phyloP scores from a whole-genome alignment of 64 coral and sea anemone genomes.

The Montipora capricornis region DNA sequence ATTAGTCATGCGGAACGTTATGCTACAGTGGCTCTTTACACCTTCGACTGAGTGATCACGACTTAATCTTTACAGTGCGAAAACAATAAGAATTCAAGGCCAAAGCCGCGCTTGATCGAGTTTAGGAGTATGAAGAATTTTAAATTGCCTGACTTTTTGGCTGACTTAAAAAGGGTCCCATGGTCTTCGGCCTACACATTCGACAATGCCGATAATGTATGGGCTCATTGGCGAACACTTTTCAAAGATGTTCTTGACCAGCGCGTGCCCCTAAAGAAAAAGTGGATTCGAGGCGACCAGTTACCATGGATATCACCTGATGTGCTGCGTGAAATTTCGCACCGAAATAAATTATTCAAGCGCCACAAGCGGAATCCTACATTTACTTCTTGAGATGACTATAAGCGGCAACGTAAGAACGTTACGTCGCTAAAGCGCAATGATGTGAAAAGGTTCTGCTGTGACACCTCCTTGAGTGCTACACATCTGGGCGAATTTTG shows the following conservation, averaged over 20 bases:
- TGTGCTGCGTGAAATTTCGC: too few species aligned
- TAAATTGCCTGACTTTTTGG: conserved; percentile 16
- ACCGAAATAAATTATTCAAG: too few species aligned
- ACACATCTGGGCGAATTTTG: too few species aligned
- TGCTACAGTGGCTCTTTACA: conserved; percentile 50
- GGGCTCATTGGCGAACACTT: conserved; percentile 47
- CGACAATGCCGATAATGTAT: conserved; percentile 35
- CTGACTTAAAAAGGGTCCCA: conserved; percentile 28
- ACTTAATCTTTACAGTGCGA: conserved; percentile 61
- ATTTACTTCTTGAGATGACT: too few species aligned
- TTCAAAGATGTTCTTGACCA: conserved; percentile 53
- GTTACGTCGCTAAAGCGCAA: too few species aligned
- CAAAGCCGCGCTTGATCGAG: conserved; percentile 16
- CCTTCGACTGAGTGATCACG: conserved; percentile 69
- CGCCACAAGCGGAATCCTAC: too few species aligned
- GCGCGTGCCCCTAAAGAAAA: conserved; percentile 58
- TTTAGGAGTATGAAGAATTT: conserved; percentile 53
- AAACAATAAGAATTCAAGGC: conserved; percentile 57
- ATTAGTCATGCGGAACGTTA: conserved; percentile 56
- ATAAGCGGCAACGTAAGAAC: too few species aligned
- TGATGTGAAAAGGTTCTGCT: too few species aligned
- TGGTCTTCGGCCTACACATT: conserved; percentile 57
- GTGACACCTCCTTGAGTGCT: too few species aligned
- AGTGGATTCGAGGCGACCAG: conserved; percentile 64
- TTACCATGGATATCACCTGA: not conserved